phyloP scores from a whole-genome alignment of 2,888 invertebrate species.

The Drosophila maculinotata region DNA sequence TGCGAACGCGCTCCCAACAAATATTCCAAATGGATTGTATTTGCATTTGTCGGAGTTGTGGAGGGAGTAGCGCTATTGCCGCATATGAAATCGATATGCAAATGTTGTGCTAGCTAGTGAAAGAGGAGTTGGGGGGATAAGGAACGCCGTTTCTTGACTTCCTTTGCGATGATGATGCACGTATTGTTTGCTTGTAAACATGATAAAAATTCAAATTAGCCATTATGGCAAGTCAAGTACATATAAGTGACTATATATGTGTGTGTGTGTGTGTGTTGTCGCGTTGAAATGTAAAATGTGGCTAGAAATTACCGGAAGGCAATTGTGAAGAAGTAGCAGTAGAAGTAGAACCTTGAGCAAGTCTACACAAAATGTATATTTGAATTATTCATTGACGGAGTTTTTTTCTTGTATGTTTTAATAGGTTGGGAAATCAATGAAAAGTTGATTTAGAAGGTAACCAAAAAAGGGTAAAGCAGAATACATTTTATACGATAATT shows the following conservation, averaged over 20 bases:
- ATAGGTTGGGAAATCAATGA: constrained; percentile 35
- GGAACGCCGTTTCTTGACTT: constrained; percentile 39
- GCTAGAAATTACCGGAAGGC: constrained; percentile 70
- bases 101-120: constrained; percentile 62
- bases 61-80: constrained; percentile 31
- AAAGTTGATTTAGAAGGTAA: neutral
- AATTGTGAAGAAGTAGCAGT: constrained; percentile 38
- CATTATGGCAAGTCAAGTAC: constrained; percentile 64
- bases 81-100: constrained; percentile 79
- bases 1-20: constrained; percentile 48
- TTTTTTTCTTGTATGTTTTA: constrained; percentile 7
- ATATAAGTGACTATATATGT: constrained; percentile 20
- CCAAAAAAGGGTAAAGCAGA: no score
- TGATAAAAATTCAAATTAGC: constrained; percentile 81
- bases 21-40: constrained; percentile 66
- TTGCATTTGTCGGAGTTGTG: constrained; percentile 41
- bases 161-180: constrained; percentile 68
- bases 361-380: constrained; percentile 57
- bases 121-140: neutral
- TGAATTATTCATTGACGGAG: constrained; percentile 50
- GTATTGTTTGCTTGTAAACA: constrained; percentile 80
- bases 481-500: neutral
- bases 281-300: constrained; percentile 74
- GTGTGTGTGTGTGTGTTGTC: constrained; percentile 35
- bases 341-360: constrained; percentile 58